Evolutionary conservation across 2,797 vertebrate species (phyloP).

Genomic region (Tokudaia tokunoshimensis): DNA sequence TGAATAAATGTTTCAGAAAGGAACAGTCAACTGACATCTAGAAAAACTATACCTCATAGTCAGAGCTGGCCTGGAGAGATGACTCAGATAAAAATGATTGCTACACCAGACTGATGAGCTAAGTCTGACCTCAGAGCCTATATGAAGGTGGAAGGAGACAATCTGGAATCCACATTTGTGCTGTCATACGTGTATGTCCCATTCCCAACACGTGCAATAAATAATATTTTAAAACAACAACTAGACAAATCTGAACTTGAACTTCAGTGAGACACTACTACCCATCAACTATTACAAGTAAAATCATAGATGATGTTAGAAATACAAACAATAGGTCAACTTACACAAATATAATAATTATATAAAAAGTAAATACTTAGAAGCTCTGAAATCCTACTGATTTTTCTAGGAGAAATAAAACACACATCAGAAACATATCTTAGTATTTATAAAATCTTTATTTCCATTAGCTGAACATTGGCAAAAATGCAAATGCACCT

Average conservation of each 20-base stretch:
- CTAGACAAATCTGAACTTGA: constrained; percentile 8
- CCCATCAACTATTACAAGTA: not conserved
- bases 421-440: not conserved
- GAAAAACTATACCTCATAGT: not conserved
- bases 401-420: constrained; percentile 21
- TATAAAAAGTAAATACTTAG: not conserved
- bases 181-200: too few relatives aligned
- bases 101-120: not conserved
- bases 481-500: not conserved
- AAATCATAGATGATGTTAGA: not conserved
- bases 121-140: not conserved
- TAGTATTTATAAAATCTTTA: not conserved
- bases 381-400: not conserved
- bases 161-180: not conserved
- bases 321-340: not conserved
- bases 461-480: not conserved
- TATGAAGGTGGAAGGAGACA: not conserved
- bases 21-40: not conserved
- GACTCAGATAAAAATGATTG: not conserved
- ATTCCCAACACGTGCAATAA: not conserved
- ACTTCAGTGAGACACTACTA: not conserved
- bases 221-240: not conserved
- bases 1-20: not conserved
- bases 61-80: not conserved
- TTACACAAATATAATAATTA: not conserved